These are phyloP conservation scores for Simalia tracyae DNA, from an alignment of 2,797 vertebrate genomes.

Conservation along the genomic window DNA sequence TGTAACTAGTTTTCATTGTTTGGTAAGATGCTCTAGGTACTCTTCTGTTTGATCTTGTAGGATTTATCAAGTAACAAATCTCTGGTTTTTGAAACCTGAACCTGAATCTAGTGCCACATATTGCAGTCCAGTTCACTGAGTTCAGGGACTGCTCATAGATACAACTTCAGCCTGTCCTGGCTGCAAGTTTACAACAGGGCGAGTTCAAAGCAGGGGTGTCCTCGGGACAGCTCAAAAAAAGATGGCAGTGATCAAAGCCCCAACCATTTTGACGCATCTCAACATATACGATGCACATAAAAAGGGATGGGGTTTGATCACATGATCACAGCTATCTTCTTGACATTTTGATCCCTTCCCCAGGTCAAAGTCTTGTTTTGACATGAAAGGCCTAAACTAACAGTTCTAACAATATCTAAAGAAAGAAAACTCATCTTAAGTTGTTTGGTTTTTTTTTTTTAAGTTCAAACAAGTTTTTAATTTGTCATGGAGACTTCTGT, in stretches of 20 bases:
- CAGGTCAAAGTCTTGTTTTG: not conserved
- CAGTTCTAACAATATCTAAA: not conserved
- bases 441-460: not conserved
- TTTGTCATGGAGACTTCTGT: not conserved
- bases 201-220: not conserved
- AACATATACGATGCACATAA: not conserved
- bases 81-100: not conserved
- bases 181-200: not conserved
- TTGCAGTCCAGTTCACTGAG: not conserved
- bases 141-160: not conserved
- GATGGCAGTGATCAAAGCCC: not conserved
- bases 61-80: not conserved
- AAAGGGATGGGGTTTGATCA: not conserved
- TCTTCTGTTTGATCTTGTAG: not conserved
- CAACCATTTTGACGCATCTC: not conserved
- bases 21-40: not conserved
- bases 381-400: not conserved
- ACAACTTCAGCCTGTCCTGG: not conserved
- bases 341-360: not conserved
- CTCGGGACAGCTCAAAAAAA: not conserved
- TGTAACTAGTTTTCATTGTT: not conserved
- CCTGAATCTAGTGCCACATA: not conserved
- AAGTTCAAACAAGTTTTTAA: not conserved
- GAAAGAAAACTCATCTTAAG: not conserved
- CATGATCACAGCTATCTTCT: not conserved